phyloP scores from a whole-genome alignment of 2,797 vertebrate genomes.

The Cossypha polioptera region DNA sequence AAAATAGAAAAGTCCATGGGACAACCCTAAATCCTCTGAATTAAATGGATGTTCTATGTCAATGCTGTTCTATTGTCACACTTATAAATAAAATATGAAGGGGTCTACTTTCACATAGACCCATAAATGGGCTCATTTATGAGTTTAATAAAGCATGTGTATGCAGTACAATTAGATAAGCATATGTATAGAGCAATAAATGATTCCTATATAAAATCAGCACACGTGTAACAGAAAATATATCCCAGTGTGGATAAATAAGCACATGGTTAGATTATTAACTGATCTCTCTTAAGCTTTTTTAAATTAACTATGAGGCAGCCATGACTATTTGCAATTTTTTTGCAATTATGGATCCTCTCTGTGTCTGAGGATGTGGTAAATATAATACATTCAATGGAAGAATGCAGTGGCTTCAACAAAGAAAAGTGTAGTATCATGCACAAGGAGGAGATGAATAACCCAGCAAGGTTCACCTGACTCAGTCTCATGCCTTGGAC shows the following conservation, averaged over 20 bases:
- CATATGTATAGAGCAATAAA: constrained; percentile 23
- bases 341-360: neutral
- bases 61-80: constrained; percentile 22
- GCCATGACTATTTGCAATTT: neutral
- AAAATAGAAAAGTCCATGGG: constrained; percentile 28
- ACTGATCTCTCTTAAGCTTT: neutral
- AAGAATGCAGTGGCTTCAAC: neutral
- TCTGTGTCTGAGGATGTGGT: neutral
- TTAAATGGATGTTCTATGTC: constrained; percentile 42
- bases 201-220: constrained; percentile 24
- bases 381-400: neutral
- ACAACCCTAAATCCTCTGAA: constrained; percentile 48
- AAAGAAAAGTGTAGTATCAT: neutral
- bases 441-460: neutral
- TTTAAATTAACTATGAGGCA: neutral
- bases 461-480: neutral
- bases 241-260: neutral
- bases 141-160: constrained; percentile 50
- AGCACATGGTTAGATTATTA: constrained; percentile 15
- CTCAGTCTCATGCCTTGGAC: neutral
- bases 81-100: constrained; percentile 69
- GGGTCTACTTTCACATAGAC: neutral
- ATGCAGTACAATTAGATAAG: constrained; percentile 43
- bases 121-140: constrained; percentile 44
- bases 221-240: neutral